Evolutionary conservation across 2,797 vertebrate genomes (phyloP).

Genomic region (Danio choprae): DNA sequence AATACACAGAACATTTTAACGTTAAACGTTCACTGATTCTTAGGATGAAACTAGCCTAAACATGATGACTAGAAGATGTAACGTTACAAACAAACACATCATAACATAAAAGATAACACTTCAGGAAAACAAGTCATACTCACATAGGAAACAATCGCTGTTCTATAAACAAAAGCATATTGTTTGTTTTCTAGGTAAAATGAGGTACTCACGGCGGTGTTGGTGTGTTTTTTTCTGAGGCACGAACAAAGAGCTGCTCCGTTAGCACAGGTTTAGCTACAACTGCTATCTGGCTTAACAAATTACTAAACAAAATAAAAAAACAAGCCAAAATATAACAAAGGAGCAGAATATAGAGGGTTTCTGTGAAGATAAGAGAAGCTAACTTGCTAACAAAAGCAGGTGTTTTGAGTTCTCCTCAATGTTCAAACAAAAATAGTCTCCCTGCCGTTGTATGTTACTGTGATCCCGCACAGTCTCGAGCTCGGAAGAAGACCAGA

Average conservation of each 20-base stretch:
- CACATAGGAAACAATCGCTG: neutral
- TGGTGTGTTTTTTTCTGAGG: slow-evolving; percentile 20
- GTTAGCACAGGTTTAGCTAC: slow-evolving; percentile 21
- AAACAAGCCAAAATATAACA: neutral
- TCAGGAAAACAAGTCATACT: neutral
- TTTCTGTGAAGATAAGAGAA: slow-evolving; percentile 1
- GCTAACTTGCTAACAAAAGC: slow-evolving; percentile 64
- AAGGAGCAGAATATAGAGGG: neutral
- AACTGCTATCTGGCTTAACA: slow-evolving; percentile 8
- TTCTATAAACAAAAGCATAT: neutral
- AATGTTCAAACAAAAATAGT: slow-evolving; percentile 30
- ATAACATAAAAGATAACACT: neutral
- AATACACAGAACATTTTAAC: neutral
- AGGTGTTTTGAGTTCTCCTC: slow-evolving; percentile 42
- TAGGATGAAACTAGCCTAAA: neutral
- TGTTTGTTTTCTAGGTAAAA: slow-evolving; percentile 3
- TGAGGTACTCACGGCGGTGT: slow-evolving; percentile 39
- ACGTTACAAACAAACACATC: neutral
- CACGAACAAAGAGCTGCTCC: slow-evolving; percentile 49
- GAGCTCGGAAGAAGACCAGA: neutral
- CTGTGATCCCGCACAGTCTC: neutral
- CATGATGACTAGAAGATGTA: neutral
- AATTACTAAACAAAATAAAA: neutral
- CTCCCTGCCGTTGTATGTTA: slow-evolving; percentile 2
- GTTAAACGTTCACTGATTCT: neutral